Evolutionary conservation across 2,888 invertebrate genomes (phyloP), one percentile per base, ranked within the genome.

Genomic region (Polyommatus icarus): DNA sequence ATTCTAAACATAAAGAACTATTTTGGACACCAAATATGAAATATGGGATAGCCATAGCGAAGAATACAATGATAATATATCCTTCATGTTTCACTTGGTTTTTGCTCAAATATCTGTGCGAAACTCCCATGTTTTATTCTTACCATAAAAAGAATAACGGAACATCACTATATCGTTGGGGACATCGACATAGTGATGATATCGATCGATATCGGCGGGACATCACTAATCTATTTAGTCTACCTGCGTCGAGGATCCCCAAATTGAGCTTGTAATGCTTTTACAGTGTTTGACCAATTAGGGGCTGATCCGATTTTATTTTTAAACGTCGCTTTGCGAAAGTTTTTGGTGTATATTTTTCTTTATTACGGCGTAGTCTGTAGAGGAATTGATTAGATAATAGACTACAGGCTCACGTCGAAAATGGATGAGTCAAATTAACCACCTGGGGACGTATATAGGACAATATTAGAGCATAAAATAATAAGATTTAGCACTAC

Each of bases 201-300:
- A n/a, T 18, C 32, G 40, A 40, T 36, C 72, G 72, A 72, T 72
- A 20, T 40, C 40, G 72, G 6, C 67, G 67, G 20, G 36, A 72
- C 72, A 72, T 18, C 72, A 72, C 72, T 72, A 72, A 72, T 72
- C 72, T 40, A 72, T 72, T 72, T 72, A 72, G 72, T 40, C 72
- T 36, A 40, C 40, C 40, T 72, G 40, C 40, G 72, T 40, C 72
- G 40, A 40, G 72, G n/a, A 40, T 72, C 20, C n/a, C 72, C 40
- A 72, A 72, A 72, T 72, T 72, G 72, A 72, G 72, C 40, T 40
- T 40, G 72, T 72, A 72, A 72, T 40, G 72, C 72, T 72, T 72
- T 72, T 72, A 72, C 71, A 72, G 40, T 40, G 72, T 72, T 72
- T 72, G 40, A 72, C 72, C 72, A 72, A 72, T 72, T 72, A 72